These are phyloP conservation scores for Onchidella celtica DNA, from an alignment of 2,888 invertebrate species.

Conservation along the genomic window DNA sequence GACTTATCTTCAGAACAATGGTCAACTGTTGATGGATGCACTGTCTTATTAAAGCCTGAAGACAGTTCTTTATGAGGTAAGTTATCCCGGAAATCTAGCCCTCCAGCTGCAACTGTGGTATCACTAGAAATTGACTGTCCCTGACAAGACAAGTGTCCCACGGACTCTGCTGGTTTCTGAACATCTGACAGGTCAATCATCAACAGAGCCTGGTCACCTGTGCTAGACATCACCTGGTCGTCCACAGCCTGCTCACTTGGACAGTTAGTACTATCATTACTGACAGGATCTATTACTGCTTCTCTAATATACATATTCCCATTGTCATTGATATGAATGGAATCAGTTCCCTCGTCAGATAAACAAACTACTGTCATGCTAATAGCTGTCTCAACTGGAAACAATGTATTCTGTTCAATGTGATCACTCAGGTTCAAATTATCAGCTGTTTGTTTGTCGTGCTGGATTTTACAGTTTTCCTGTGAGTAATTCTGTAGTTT, in stretches of 20 bases:
- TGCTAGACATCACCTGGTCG: constrained; percentile 8
- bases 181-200: constrained; percentile 2
- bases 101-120: not conserved
- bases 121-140: not conserved
- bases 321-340: too few species aligned
- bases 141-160: not conserved
- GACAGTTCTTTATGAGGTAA: too few species aligned
- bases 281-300: not conserved
- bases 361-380: too few species aligned
- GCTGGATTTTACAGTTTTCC: too few species aligned
- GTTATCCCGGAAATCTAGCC: not conserved
- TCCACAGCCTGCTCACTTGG: not conserved
- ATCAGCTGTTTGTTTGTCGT: too few species aligned
- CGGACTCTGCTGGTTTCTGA: not conserved
- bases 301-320: too few species aligned
- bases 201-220: constrained; percentile 11
- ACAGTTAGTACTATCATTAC: not conserved
- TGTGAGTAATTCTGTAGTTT: too few species aligned
- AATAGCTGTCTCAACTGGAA: too few species aligned
- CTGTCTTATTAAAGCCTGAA: not conserved
- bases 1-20: too few species aligned
- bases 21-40: not conserved
- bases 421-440: too few species aligned
- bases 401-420: too few species aligned
- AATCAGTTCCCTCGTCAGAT: too few species aligned